Conservation (phyloP, 2,797 vertebrate species). For the Champsocephalus esox region DNA sequence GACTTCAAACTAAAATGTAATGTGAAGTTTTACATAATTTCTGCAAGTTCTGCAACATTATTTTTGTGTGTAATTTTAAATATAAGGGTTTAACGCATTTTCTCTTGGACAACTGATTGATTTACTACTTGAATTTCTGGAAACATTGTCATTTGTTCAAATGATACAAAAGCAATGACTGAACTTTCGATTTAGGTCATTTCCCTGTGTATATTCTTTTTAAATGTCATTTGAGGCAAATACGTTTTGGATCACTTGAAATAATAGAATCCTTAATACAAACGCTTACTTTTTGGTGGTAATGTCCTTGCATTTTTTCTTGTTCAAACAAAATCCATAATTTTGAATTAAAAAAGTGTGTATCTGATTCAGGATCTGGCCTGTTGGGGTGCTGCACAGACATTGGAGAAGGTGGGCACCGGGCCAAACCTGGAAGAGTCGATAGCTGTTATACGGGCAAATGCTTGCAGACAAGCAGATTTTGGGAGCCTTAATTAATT, state of each 20-base stretch:
- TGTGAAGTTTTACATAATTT: not conserved
- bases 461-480: conserved; percentile 87
- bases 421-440: conserved; percentile 75
- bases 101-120: not conserved
- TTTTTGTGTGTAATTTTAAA: not conserved
- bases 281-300: conserved; percentile 24
- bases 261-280: conserved; percentile 12
- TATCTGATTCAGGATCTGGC: conserved; percentile 86
- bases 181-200: too few relatives aligned
- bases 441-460: conserved; percentile 90
- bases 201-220: not conserved
- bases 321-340: conserved; percentile 82
- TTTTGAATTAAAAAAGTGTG: conserved; percentile 89
- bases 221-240: not conserved
- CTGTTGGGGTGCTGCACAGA: conserved; percentile 76
- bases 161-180: not conserved
- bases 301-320: conserved; percentile 2
- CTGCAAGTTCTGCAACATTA: not conserved
- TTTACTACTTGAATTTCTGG: not conserved
- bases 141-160: not conserved
- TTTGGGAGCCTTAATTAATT: conserved; percentile 92
- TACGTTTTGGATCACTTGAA: conserved; percentile 11
- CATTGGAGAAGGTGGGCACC: conserved; percentile 87
- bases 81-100: not conserved
- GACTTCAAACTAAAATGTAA: not conserved